Evolutionary conservation across 2,888 invertebrate species (phyloP).

Genomic region (Leucozona laternaria): DNA sequence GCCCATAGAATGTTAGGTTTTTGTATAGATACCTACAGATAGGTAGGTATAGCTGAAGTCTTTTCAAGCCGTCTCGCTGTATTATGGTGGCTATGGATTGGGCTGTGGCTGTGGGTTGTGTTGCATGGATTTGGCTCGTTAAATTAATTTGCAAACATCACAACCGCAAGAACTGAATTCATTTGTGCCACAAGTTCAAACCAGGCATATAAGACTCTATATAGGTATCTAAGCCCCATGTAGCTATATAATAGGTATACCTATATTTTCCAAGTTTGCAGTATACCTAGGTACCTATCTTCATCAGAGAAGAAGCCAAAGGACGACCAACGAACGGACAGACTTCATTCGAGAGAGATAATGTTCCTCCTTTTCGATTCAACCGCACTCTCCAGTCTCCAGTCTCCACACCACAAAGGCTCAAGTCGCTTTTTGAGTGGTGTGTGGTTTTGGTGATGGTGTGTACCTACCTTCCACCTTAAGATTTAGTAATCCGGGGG

Average conservation of each 20-base stretch:
- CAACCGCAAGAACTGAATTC: slow-evolving; percentile 61
- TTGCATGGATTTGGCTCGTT: slow-evolving; percentile 67
- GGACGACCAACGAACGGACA: neutral
- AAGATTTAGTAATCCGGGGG: slow-evolving; percentile 44
- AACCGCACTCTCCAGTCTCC: neutral
- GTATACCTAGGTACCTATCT: neutral
- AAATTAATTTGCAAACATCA: slow-evolving; percentile 73
- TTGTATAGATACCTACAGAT: too few species aligned
- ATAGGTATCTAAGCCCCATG: neutral
- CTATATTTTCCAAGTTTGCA: neutral
- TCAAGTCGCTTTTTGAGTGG: neutral
- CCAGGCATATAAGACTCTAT: slow-evolving; percentile 3
- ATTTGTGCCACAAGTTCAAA: slow-evolving; percentile 50
- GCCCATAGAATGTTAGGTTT: neutral
- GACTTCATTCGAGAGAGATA: neutral
- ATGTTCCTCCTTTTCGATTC: slow-evolving; percentile 3
- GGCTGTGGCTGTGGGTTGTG: slow-evolving; percentile 22
- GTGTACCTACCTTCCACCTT: neutral
- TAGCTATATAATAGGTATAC: neutral
- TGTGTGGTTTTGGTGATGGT: neutral
- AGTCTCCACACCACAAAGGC: slow-evolving; percentile 9
- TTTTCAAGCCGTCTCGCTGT: neutral
- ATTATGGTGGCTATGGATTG: neutral
- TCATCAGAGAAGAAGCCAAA: slow-evolving; percentile 13
- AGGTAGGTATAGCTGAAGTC: neutral